Percentiles rank a stretch among this genome's conserved stretches.
Conservation (phyloP, 2,888 invertebrate species). For the Alcis repandata region DNA sequence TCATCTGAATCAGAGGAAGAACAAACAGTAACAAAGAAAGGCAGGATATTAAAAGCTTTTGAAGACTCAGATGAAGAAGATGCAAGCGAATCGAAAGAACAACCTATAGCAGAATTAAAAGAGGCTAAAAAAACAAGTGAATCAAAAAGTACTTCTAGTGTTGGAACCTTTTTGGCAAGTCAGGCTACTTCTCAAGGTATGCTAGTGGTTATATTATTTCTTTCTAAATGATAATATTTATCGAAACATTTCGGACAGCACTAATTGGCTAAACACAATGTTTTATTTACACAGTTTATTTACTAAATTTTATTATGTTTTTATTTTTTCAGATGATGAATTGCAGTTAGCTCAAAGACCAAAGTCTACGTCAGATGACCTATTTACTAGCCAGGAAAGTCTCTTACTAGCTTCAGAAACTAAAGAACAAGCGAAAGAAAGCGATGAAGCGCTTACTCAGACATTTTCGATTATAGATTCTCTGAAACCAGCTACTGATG, state of each 20-base stretch:
- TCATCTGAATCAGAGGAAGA: slow-evolving; percentile 68
- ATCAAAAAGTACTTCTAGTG: slow-evolving; percentile 16
- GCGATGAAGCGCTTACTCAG: slow-evolving; percentile 64
- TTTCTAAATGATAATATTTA: too few relatives aligned
- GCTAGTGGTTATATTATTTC: too few relatives aligned
- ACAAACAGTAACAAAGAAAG: slow-evolving; percentile 65
- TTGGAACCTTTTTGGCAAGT: slow-evolving; percentile 32
- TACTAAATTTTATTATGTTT: not conserved
- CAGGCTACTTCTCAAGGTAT: slow-evolving; percentile 68
- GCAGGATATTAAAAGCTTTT: slow-evolving; percentile 81
- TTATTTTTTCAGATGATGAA: slow-evolving; percentile 67
- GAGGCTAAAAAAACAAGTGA: slow-evolving; percentile 21
- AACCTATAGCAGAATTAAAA: slow-evolving; percentile 14
- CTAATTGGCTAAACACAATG: not conserved
- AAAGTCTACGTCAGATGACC: slow-evolving; percentile 67
- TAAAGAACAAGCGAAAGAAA: slow-evolving; percentile 41
- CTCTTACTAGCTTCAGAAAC: slow-evolving; percentile 34
- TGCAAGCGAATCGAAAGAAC: not conserved
- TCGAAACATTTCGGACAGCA: too few relatives aligned
- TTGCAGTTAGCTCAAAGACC: slow-evolving; percentile 71
- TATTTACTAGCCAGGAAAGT: slow-evolving; percentile 71
- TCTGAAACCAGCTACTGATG: slow-evolving; percentile 37
- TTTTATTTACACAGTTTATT: not conserved
- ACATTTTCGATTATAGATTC: slow-evolving; percentile 69
- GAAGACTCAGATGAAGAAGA: slow-evolving; percentile 82